A percentile compares a stretch with the other conserved stretches of the same genome.
These are phyloP conservation scores for Apis florea DNA, from an alignment of 1,140 invertebrate genomes.

Conservation along the genomic window DNA sequence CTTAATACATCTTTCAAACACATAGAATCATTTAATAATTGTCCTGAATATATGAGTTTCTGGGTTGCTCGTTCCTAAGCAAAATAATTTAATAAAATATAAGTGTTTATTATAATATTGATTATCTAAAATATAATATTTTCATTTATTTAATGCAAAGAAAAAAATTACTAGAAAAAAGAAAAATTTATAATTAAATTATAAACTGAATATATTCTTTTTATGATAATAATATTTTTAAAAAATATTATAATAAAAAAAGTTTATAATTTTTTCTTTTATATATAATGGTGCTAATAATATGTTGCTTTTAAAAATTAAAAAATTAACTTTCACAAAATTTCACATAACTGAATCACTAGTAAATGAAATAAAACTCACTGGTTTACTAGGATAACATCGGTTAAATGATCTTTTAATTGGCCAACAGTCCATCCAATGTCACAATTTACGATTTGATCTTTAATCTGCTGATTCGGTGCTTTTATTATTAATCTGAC, in stretches of 20 bases:
- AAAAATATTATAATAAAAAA: neutral
- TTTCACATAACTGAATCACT: slow-evolving; percentile 58
- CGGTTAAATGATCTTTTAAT: slow-evolving; percentile 90
- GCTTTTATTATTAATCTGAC: slow-evolving; percentile 92
- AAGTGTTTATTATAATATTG: too few species aligned
- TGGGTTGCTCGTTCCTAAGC: slow-evolving; percentile 88
- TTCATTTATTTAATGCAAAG: neutral
- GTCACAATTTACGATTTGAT: slow-evolving; percentile 91
- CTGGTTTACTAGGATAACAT: slow-evolving; percentile 95
- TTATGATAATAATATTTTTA: neutral
- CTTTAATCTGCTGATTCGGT: slow-evolving; percentile 93
- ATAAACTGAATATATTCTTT: neutral
- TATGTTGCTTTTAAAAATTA: slow-evolving; percentile 22
- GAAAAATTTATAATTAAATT: slow-evolving; percentile 3
- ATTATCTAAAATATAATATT: too few species aligned
- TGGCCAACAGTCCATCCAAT: slow-evolving; percentile 91
- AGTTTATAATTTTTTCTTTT: neutral
- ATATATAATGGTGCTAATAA: neutral
- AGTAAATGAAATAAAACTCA: slow-evolving; percentile 80
- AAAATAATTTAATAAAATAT: slow-evolving; percentile 66
- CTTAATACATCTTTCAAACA: slow-evolving; percentile 90
- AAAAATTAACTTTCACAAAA: slow-evolving; percentile 82
- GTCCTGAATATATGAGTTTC: slow-evolving; percentile 95
- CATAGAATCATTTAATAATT: slow-evolving; percentile 88
- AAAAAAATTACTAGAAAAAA: neutral